phyloP scores from a whole-genome alignment of 2,797 vertebrate genomes.

The Melanotaenia pygmaea region DNA sequence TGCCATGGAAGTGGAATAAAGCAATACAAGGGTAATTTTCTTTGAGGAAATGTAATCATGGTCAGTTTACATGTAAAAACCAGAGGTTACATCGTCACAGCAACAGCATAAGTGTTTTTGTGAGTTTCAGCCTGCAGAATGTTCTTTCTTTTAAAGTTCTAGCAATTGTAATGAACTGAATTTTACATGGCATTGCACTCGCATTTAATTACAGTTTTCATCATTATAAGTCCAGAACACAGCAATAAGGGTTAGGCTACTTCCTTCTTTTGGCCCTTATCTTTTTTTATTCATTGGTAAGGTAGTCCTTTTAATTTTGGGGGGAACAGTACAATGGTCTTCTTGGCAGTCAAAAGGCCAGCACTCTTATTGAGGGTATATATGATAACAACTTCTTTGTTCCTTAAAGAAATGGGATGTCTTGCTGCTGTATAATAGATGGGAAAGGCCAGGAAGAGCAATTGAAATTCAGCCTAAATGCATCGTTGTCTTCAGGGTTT shows the following conservation, averaged over 20 bases:
- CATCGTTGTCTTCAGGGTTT: background rate
- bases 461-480: background rate
- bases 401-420: background rate
- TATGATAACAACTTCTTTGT: background rate
- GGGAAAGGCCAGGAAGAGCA: background rate
- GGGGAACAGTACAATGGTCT: background rate
- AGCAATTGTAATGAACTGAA: conserved; percentile 40
- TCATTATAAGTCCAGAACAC: conserved; percentile 32
- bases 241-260: background rate
- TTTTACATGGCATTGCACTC: conserved; percentile 18
- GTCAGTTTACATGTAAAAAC: conserved; percentile 49
- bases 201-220: conserved; percentile 23
- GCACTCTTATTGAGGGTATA: background rate
- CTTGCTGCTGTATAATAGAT: background rate
- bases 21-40: conserved; percentile 3
- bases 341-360: background rate
- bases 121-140: conserved; percentile 36
- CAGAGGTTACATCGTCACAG: conserved; percentile 35
- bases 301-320: conserved; percentile 1
- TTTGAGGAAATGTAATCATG: conserved; percentile 31
- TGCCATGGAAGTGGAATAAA: conserved; percentile 89
- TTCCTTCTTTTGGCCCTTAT: background rate
- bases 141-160: conserved; percentile 57
- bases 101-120: conserved; percentile 23
- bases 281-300: conserved; percentile 17